Conservation (phyloP, 2,113 vertebrate genomes). For the Neolamprologus hecqui region DNA sequence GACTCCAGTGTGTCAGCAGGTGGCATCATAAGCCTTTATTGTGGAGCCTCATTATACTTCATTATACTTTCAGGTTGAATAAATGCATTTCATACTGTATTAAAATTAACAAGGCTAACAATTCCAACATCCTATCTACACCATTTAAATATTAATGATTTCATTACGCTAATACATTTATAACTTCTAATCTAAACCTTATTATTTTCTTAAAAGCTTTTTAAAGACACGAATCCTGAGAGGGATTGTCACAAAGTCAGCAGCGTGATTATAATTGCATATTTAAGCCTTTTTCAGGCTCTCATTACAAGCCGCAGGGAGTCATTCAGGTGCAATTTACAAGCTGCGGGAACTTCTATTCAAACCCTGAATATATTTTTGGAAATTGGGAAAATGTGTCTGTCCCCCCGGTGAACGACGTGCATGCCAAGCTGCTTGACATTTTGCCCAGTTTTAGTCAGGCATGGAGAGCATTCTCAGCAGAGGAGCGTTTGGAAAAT, state of each 20-base stretch:
- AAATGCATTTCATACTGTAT: not conserved
- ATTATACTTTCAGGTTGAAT: not conserved
- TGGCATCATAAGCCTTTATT: conserved; percentile 2
- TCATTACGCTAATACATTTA: not conserved
- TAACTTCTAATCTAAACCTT: not conserved
- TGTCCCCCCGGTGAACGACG: not conserved
- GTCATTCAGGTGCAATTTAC: not conserved
- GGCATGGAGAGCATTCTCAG: not conserved
- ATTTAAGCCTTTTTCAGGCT: not conserved
- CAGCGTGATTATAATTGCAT: not conserved
- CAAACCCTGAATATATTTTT: not conserved
- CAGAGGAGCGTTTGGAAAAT: not conserved
- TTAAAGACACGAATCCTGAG: not conserved
- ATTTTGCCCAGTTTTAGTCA: not conserved
- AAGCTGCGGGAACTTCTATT: not conserved
- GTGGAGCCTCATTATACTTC: not conserved
- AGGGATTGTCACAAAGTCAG: not conserved
- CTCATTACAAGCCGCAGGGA: not conserved
- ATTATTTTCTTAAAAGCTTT: not conserved
- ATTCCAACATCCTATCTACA: not conserved
- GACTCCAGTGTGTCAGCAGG: conserved; percentile 26
- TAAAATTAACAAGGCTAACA: not conserved
- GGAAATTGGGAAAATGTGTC: not conserved
- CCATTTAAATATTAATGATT: not conserved
- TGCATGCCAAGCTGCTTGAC: not conserved